Evolutionary conservation across 2,888 invertebrate species (phyloP).

Genomic region (Dryadula phaetusa): DNA sequence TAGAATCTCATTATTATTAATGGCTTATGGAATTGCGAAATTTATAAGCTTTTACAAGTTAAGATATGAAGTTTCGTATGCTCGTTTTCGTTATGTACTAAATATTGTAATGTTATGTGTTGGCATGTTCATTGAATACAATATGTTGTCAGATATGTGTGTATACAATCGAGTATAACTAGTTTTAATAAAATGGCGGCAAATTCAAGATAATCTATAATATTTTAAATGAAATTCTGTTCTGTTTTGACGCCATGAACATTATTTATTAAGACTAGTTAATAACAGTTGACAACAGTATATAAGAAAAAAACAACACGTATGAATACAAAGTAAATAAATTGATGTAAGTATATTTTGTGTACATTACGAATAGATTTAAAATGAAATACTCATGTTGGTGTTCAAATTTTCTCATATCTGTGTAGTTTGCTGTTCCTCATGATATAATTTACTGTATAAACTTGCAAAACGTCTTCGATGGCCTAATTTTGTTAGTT

Average conservation of each 20-base stretch:
- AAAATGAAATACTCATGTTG: constrained; percentile 28
- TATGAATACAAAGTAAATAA: constrained; percentile 13
- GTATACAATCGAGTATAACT: not conserved
- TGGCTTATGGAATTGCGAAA: constrained; percentile 29
- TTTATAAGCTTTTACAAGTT: constrained; percentile 27
- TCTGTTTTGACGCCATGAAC: not conserved
- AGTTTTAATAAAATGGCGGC: not conserved
- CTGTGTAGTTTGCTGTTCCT: constrained; percentile 23
- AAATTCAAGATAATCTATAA: too few species aligned
- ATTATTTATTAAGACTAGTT: constrained; percentile 1
- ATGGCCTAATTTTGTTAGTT: constrained; percentile 21
- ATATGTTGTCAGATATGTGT: constrained; percentile 5
- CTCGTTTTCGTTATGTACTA: constrained; percentile 18
- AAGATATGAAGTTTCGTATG: constrained; percentile 18
- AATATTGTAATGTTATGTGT: constrained; percentile 17
- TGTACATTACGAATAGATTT: constrained; percentile 18
- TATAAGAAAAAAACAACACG: not conserved
- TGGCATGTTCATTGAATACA: constrained; percentile 1
- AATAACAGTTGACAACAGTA: too few species aligned
- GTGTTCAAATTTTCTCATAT: constrained; percentile 25
- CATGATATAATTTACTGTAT: constrained; percentile 5
- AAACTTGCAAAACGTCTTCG: constrained; percentile 5
- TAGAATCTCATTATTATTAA: constrained; percentile 30
- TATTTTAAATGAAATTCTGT: too few species aligned
- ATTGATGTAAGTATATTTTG: constrained; percentile 21